Evolutionary conservation across 2,888 invertebrate species (phyloP).

Genomic region (Willowsia nigromaculata): DNA sequence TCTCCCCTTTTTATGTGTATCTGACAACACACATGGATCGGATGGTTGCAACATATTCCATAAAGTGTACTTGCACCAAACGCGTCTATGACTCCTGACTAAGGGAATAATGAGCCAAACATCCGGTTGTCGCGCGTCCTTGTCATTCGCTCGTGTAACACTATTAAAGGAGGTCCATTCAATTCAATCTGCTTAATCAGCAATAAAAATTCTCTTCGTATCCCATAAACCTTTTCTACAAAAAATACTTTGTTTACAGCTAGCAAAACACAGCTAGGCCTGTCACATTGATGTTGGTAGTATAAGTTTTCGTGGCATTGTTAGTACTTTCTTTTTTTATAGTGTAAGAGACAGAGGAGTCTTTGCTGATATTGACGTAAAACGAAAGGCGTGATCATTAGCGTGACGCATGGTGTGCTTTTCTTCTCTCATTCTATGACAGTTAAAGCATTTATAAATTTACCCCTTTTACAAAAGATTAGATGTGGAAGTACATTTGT

Average conservation of each 20-base stretch:
- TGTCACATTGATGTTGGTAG: not conserved
- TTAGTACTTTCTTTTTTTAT: not conserved
- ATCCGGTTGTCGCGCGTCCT: conserved; percentile 55
- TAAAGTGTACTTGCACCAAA: not conserved
- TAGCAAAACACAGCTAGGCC: not conserved
- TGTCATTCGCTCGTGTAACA: conserved; percentile 45
- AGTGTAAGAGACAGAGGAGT: not conserved
- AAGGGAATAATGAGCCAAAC: conserved; percentile 50
- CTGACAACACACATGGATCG: not conserved
- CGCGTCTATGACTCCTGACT: not conserved
- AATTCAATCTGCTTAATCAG: conserved; percentile 63
- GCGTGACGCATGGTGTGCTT: conserved; percentile 52
- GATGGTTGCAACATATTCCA: not conserved
- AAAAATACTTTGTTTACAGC: not conserved
- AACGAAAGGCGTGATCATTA: conserved; percentile 52
- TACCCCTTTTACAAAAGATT: conserved; percentile 32
- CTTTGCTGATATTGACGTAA: conserved; percentile 39
- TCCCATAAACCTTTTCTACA: conserved; percentile 11
- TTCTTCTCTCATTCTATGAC: conserved; percentile 7
- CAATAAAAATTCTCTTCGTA: conserved; percentile 56
- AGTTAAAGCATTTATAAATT: conserved; percentile 58
- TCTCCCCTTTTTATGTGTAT: not conserved
- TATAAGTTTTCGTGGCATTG: not conserved
- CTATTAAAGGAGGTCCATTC: conserved; percentile 37
- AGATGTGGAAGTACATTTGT: conserved; percentile 54